Evolutionary conservation across 2,888 invertebrate genomes (phyloP), one percentile per base, ranked within the genome.

Genomic region (Drosophila limbata): DNA sequence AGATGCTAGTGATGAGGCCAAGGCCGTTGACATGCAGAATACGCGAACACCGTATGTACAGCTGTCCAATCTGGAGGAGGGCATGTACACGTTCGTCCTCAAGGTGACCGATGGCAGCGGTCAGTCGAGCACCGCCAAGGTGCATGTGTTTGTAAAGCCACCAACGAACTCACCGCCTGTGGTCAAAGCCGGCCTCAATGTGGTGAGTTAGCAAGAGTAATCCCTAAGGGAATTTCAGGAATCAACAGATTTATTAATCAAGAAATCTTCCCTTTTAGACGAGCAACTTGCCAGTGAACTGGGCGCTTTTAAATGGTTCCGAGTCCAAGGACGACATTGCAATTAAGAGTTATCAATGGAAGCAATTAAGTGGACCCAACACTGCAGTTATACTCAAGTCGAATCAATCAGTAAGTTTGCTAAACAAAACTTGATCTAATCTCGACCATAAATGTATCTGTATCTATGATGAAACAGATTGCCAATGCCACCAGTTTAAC

Each of bases 21-120:
- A 97, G 90, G 97, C 98, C 1, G 98, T 97, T 10, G 98, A 98
- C 90, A 98, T 98, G 97, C 97, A 98, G 94, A 97, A 98, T 81
- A 98, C 98, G 0, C 95, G 97, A 85, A 98, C 97, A 0, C 97
- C 98, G 0, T 97, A 96, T 90, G 94, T 98, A 42, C 95, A 96
- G 93, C 93, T 98, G 11, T 97, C 97, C 0, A 97, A 98, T 92
- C 94, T 98, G 50, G 97, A 98, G 88, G 97, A 97, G 90, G 98
- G 98, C 47, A 96, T 98, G 93, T 99, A 98, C 91, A 97, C 97
- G 0, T 98, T 98, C 93, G 96, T 96, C 6, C 93, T 98, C 47
- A 97, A 97, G 93, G 98, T 98, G 33, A 98, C 97, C 0, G 98
- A 99, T 89, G 96, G 96, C 57, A 96, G 97, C 0, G 96, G 96